Evolutionary conservation across 2,888 invertebrate genomes (phyloP).

Genomic region (Campaea margaritaria): DNA sequence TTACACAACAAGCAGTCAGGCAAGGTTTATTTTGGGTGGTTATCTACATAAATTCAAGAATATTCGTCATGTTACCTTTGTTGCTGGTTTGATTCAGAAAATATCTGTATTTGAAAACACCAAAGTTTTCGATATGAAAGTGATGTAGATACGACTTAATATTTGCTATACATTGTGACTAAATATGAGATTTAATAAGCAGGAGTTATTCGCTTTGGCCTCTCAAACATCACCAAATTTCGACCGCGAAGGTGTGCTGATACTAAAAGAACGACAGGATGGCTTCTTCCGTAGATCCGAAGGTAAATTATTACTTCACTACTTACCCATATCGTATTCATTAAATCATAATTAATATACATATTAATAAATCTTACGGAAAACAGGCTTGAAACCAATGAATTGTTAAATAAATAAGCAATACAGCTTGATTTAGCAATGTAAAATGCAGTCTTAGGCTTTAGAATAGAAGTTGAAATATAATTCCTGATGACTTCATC

Average conservation of each 20-base stretch:
- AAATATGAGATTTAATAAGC: constrained; percentile 95
- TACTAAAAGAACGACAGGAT: constrained; percentile 95
- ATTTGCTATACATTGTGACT: not conserved
- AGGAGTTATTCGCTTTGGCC: constrained; percentile 93
- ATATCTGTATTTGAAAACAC: no score
- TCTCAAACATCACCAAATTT: constrained; percentile 94
- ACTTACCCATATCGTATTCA: no score
- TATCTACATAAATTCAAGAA: not conserved
- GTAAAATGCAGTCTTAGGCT: not conserved
- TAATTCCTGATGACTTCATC: not conserved
- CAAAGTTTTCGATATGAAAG: not conserved
- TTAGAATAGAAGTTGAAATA: not conserved
- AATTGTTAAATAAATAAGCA: no score
- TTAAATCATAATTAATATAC: no score
- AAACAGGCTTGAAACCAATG: no score
- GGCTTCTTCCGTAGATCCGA: constrained; percentile 96
- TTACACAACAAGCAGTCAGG: no score
- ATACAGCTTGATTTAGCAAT: not conserved
- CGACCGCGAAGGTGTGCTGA: constrained; percentile 95
- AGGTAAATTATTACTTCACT: constrained; percentile 89
- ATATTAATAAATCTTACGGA: no score
- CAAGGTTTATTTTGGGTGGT: no score
- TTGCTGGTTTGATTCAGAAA: no score
- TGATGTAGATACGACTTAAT: not conserved
- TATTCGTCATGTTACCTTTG: no score